Percentiles rank a stretch among this genome's conserved stretches.
These are phyloP conservation scores for Helicoverpa armigera DNA, from an alignment of 1,140 invertebrate genomes.

Conservation along the genomic window DNA sequence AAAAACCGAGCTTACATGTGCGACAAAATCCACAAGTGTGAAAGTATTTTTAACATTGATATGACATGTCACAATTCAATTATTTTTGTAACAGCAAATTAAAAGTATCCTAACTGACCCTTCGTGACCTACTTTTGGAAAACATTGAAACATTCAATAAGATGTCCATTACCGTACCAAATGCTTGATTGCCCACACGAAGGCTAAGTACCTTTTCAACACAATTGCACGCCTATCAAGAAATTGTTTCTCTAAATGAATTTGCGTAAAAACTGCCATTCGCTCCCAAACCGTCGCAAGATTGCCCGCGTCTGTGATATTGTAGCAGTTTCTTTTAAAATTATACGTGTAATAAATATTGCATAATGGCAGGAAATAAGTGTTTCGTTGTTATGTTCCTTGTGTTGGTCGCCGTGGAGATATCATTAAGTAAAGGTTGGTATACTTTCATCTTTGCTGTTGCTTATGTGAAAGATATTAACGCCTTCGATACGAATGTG, in stretches of 20 bases:
- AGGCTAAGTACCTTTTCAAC: slow-evolving; percentile 29
- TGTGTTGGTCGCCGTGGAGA: slow-evolving; percentile 12
- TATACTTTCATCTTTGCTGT: background rate
- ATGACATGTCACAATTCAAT: too few species aligned
- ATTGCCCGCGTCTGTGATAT: slow-evolving; percentile 3
- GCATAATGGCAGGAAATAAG: slow-evolving; percentile 24
- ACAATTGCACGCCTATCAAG: slow-evolving; percentile 29
- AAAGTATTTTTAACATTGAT: too few species aligned
- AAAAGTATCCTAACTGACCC: slow-evolving; percentile 13
- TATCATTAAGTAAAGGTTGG: slow-evolving; percentile 31
- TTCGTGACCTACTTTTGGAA: background rate
- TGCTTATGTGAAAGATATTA: background rate
- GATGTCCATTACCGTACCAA: background rate
- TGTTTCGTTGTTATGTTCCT: slow-evolving; percentile 23
- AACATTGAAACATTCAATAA: background rate
- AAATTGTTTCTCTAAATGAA: slow-evolving; percentile 42
- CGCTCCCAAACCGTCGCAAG: slow-evolving; percentile 23
- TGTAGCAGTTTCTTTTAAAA: background rate
- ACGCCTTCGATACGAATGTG: background rate
- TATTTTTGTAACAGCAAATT: too few species aligned
- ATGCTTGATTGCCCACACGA: slow-evolving; percentile 40
- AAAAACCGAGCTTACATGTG: too few species aligned
- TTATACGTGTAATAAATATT: slow-evolving; percentile 13
- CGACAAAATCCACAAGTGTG: too few species aligned
- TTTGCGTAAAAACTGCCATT: slow-evolving; percentile 46